phyloP scores from a whole-genome alignment of 2,888 invertebrate species.

The Scaptomyza caliginosa region DNA sequence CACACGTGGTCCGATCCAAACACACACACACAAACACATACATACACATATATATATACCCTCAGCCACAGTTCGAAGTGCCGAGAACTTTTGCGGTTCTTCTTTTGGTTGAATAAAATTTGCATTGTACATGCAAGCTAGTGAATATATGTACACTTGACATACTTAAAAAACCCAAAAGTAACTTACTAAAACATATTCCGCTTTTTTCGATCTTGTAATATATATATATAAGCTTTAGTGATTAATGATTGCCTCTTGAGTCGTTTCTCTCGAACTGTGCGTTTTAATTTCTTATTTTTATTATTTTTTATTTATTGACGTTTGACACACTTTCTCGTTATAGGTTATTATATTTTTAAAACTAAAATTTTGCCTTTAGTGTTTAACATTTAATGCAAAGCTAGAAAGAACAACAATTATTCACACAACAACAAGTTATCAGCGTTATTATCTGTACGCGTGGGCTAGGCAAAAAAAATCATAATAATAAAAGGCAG shows the following conservation, averaged over 20 bases:
- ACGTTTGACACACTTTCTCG: conserved; percentile 14
- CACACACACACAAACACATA: neutral
- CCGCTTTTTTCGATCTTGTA: conserved; percentile 1
- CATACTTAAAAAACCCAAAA: neutral
- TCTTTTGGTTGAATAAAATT: neutral
- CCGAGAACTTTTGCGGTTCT: conserved; percentile 2
- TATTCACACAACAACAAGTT: neutral
- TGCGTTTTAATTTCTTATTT: neutral
- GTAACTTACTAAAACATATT: conserved; percentile 38
- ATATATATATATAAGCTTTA: too few relatives aligned
- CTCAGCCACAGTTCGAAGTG: neutral
- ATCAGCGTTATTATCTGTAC: conserved; percentile 1
- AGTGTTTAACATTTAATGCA: conserved; percentile 12
- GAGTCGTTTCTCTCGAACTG: neutral
- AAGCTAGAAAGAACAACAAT: conserved; percentile 9
- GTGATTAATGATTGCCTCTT: neutral
- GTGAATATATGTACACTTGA: neutral
- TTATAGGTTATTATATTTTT: neutral
- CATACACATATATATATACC: conserved; percentile 2
- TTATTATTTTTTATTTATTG: neutral
- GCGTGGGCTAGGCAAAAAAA: neutral
- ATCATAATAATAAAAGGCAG: neutral
- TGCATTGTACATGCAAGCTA: neutral
- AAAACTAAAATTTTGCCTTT: conserved; percentile 31
- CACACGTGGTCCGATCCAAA: conserved; percentile 1